A percentile compares a stretch with the other conserved stretches of the same genome.
These are phyloP conservation scores for Xiphophorus hellerii DNA, from an alignment of 2,113 vertebrate genomes.

Conservation along the genomic window DNA sequence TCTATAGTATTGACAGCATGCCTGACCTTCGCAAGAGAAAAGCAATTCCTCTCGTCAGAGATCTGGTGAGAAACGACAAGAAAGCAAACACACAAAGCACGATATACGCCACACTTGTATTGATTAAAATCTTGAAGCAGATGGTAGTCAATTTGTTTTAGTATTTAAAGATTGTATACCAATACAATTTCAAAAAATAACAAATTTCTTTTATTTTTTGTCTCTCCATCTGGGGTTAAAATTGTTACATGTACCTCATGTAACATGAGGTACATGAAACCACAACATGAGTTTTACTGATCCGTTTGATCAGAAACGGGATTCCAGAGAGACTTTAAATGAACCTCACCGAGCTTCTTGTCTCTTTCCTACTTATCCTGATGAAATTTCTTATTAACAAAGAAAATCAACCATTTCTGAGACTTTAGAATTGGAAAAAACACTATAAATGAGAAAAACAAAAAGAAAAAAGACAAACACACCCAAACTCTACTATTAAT, in stretches of 20 bases:
- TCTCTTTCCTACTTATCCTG: too few species aligned
- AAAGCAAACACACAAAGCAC: conserved; percentile 11
- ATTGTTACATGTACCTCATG: too few species aligned
- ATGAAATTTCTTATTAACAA: not conserved
- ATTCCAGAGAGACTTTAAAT: too few species aligned
- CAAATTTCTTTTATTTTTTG: not conserved
- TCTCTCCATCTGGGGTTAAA: too few species aligned
- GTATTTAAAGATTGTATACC: not conserved
- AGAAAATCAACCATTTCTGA: not conserved
- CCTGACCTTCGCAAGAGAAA: conserved; percentile 97
- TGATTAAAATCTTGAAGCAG: not conserved
- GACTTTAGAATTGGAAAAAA: too few species aligned
- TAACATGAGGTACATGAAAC: too few species aligned
- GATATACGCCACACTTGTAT: not conserved
- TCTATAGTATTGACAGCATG: conserved; percentile 99
- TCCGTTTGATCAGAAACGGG: too few species aligned
- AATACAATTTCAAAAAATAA: not conserved
- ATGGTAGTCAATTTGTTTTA: not conserved
- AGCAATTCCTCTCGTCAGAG: conserved; percentile 93
- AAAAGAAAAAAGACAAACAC: not conserved
- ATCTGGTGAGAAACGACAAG: conserved; percentile 87
- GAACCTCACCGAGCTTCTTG: too few species aligned
- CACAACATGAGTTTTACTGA: too few species aligned
- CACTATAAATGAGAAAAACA: not conserved
- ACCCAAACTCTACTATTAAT: not conserved